Evolutionary conservation across 2,113 vertebrate species (phyloP).

Genomic region (Sarotherodon lohbergeri): DNA sequence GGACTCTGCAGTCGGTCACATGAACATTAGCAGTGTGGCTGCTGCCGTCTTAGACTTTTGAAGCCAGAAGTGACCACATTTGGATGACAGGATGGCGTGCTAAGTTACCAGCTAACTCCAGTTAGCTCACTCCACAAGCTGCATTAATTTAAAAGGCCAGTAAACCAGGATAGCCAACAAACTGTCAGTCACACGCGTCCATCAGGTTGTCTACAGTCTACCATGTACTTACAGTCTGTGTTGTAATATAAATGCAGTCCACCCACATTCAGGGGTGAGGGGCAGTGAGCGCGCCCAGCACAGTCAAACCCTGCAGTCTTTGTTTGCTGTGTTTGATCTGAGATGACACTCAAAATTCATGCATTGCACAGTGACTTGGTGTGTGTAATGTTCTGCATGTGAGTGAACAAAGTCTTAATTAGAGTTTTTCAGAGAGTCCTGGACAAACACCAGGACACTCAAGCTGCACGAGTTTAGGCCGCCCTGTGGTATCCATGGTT

Average conservation of each 20-base stretch:
- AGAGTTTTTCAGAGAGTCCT: background rate
- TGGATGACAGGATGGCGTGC: background rate
- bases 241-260: background rate
- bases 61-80: background rate
- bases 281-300: background rate
- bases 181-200: background rate
- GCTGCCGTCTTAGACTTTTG: background rate
- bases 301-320: background rate
- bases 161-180: background rate
- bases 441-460: background rate
- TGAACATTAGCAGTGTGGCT: background rate
- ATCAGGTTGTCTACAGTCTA: background rate
- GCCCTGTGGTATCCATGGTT: background rate
- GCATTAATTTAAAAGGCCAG: background rate
- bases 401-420: background rate
- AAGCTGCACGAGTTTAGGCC: background rate
- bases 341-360: background rate
- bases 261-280: background rate
- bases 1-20: background rate
- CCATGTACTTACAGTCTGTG: background rate
- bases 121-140: background rate
- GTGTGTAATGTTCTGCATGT: background rate
- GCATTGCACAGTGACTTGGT: background rate
- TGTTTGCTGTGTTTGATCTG: background rate
- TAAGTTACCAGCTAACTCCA: background rate